phyloP scores from a whole-genome alignment of 2,113 vertebrate genomes.

The Suncus etruscus region DNA sequence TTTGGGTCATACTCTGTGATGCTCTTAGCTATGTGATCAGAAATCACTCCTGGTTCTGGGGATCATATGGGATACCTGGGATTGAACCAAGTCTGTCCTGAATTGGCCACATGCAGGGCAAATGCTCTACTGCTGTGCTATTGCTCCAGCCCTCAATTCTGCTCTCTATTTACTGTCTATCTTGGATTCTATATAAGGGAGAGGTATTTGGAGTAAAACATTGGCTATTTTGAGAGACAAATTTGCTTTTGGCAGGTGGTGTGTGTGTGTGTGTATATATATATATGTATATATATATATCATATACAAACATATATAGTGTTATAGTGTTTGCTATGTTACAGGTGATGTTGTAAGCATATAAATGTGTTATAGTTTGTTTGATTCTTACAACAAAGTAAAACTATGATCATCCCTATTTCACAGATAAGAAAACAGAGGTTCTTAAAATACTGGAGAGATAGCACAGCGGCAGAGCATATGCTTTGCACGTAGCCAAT shows the following conservation, averaged over 20 bases:
- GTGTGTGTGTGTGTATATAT: not conserved
- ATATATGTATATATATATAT: too few species aligned
- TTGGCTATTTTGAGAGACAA: not conserved
- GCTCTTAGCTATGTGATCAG: too few species aligned
- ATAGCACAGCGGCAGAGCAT: not conserved
- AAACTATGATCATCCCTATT: not conserved
- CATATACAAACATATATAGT: too few species aligned
- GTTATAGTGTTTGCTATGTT: not conserved
- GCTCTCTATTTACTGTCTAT: conserved; percentile 41
- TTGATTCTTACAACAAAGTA: conserved; percentile 19
- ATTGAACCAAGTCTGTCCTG: too few species aligned
- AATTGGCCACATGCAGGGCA: too few species aligned
- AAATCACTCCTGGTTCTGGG: too few species aligned
- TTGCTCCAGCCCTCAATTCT: conserved; percentile 49
- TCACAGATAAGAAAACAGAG: not conserved
- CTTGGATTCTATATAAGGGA: conserved; percentile 50
- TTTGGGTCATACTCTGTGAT: too few species aligned
- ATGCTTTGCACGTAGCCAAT: too few species aligned
- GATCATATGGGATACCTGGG: too few species aligned
- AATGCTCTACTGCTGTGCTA: too few species aligned
- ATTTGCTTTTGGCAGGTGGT: conserved; percentile 5
- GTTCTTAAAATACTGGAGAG: not conserved
- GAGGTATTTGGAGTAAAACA: conserved; percentile 36
- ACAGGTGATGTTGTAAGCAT: not conserved
- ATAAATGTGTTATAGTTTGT: not conserved